A percentile compares a stretch with the other conserved stretches of the same genome.
phyloP scores from a whole-genome alignment of 2,113 vertebrate genomes.

The Corydoras sp. region DNA sequence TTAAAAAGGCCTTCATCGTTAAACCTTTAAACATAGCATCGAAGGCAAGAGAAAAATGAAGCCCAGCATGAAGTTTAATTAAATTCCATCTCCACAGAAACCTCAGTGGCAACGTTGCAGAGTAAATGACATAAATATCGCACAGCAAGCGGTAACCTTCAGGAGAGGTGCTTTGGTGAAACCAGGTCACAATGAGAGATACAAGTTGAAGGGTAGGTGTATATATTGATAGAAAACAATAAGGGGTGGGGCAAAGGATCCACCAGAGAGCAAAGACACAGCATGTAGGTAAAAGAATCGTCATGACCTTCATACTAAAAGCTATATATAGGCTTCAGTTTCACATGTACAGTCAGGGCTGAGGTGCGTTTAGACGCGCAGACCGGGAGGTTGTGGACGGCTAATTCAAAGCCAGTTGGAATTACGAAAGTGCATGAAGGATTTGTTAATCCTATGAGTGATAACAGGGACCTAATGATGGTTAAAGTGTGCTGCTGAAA shows the following conservation, averaged over 20 bases:
- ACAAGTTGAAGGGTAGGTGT: not conserved
- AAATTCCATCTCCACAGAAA: conserved; percentile 42
- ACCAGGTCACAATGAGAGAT: conserved; percentile 1
- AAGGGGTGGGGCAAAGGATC: too few relatives aligned
- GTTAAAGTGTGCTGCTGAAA: not conserved
- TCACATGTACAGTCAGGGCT: too few relatives aligned
- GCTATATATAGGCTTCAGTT: too few relatives aligned
- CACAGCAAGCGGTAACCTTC: conserved; percentile 24
- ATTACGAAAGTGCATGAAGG: not conserved
- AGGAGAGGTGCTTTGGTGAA: not conserved
- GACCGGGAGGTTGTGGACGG: not conserved
- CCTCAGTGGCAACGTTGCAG: not conserved
- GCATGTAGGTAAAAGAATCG: too few relatives aligned
- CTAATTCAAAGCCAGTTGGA: not conserved
- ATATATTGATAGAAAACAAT: not conserved
- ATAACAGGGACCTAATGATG: not conserved
- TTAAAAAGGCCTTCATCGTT: not conserved
- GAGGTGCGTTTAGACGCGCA: too few relatives aligned
- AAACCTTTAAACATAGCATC: conserved; percentile 8
- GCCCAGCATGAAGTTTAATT: conserved; percentile 20
- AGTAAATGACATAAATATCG: conserved; percentile 8
- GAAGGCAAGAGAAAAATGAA: conserved; percentile 8
- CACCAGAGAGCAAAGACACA: too few relatives aligned
- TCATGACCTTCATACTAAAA: too few relatives aligned
- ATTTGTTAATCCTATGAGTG: not conserved